These are phyloP conservation scores for Physocephala rufipes DNA, from an alignment of 2,888 invertebrate genomes.

Conservation along the genomic window DNA sequence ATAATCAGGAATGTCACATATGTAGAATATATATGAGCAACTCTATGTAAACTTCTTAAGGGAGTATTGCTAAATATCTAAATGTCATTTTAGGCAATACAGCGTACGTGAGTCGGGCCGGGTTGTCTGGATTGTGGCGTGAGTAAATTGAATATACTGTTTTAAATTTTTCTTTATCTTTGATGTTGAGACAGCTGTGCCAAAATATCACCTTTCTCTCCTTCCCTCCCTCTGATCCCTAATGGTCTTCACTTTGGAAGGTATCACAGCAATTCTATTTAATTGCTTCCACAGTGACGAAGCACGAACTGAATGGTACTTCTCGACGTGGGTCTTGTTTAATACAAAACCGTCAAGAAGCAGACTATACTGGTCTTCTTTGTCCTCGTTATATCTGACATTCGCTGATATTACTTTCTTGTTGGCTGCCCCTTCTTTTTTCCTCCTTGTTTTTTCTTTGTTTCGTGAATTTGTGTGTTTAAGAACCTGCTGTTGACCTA, in stretches of 20 bases:
- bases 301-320: constrained; percentile 13
- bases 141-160: too few relatives aligned
- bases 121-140: too few relatives aligned
- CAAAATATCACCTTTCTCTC: constrained; percentile 6
- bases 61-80: background rate
- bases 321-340: constrained; percentile 20
- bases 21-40: constrained; percentile 12
- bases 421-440: background rate
- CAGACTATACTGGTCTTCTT: constrained; percentile 7
- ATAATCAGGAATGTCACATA: constrained; percentile 2
- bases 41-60: background rate
- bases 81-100: background rate
- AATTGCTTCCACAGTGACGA: constrained; percentile 17
- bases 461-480: background rate
- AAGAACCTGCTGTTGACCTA: constrained; percentile 19
- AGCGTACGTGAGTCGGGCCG: too few relatives aligned
- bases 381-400: background rate
- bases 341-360: constrained; percentile 8
- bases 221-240: too few relatives aligned
- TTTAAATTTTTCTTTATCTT: background rate
- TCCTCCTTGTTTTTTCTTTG: background rate
- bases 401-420: too few relatives aligned
- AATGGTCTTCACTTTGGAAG: too few relatives aligned
- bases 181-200: constrained; percentile 25
- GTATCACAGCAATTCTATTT: constrained; percentile 14